phyloP scores from a whole-genome alignment of 1,140 invertebrate species.

The Trissolcus basalis region DNA sequence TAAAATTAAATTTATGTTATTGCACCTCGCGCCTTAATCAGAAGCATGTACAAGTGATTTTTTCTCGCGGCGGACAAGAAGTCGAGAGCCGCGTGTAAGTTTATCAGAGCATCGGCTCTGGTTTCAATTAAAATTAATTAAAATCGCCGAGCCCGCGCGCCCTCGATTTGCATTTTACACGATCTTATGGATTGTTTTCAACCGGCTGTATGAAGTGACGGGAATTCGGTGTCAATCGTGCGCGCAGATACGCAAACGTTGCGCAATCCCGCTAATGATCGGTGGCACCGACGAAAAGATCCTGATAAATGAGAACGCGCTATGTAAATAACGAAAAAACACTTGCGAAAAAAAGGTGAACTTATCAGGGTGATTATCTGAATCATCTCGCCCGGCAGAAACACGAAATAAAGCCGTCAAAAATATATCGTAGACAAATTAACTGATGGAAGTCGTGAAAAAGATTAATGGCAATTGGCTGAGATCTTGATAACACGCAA shows the following conservation, averaged over 20 bases:
- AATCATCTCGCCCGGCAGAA: too few relatives aligned
- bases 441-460: too few relatives aligned
- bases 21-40: constrained; percentile 49
- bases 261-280: constrained; percentile 15
- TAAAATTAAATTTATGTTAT: constrained; percentile 60
- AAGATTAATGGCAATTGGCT: too few relatives aligned
- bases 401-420: too few relatives aligned
- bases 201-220: not conserved
- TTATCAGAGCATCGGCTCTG: constrained; percentile 53
- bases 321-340: not conserved
- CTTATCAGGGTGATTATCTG: too few relatives aligned
- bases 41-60: constrained; percentile 50
- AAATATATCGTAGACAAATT: too few relatives aligned
- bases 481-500: too few relatives aligned
- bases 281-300: constrained; percentile 8
- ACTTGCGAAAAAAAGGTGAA: too few relatives aligned
- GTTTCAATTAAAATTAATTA: constrained; percentile 56
- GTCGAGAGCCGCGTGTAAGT: constrained; percentile 38
- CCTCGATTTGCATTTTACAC: constrained; percentile 34
- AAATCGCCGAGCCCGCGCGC: constrained; percentile 28
- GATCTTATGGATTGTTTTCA: constrained; percentile 29
- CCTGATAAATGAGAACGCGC: not conserved
- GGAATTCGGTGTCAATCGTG: constrained; percentile 13
- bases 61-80: constrained; percentile 45
- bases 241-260: not conserved